Evolutionary conservation across 30 jellyfish, hydroid and myxozoan genomes (phyloP), one percentile per base, ranked within the genome.

Genomic region (Morbakka virulenta): DNA sequence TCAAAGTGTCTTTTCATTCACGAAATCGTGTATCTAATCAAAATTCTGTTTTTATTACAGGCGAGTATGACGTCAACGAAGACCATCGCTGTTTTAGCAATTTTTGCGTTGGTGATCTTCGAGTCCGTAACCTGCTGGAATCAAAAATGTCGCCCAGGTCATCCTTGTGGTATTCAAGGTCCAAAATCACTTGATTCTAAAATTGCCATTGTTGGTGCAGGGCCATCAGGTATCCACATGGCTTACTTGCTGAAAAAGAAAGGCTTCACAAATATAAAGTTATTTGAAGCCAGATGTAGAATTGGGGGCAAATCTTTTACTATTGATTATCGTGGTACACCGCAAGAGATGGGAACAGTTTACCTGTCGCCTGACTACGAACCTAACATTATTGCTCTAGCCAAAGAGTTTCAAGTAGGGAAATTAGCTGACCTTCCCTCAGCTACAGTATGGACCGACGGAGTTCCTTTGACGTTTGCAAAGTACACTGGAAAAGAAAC

Each of bases 191-290:
- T 35, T 6, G 28, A 77, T 2, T 95, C 82, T 75, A 76, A 76
- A 53, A 89, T 89, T 57, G 97, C 93, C n/a, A 82, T 89, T 48
- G 95, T 89, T 53, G 97, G 97, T 9, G 97, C 89, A n/a, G 97
- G 97, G 2, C 79, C 97, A 12, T 83, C 97, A 3, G 97, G 97
- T 2, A 84, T 89, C 0, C 97, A 89, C 76, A 89, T 89, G 97
- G 97, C 97, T 9, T 78, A 32, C 52, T 41, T 82, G 69, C 81
- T 89, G 76, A 89, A 89, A 35, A 82, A 76, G 79, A 70, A 77
- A 47, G 95, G 95, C 3, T 89, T 89, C 69, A 82, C 12, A 32
- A 84, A 82, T 34, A 66, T 89, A 24, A 53, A 65, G 1, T 70
- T 89, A 4, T 52, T 81, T 1, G 97, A 89, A 50, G 77, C 68